Conservation (phyloP, 2,888 invertebrate species). For the Hydropsyche betteni region DNA sequence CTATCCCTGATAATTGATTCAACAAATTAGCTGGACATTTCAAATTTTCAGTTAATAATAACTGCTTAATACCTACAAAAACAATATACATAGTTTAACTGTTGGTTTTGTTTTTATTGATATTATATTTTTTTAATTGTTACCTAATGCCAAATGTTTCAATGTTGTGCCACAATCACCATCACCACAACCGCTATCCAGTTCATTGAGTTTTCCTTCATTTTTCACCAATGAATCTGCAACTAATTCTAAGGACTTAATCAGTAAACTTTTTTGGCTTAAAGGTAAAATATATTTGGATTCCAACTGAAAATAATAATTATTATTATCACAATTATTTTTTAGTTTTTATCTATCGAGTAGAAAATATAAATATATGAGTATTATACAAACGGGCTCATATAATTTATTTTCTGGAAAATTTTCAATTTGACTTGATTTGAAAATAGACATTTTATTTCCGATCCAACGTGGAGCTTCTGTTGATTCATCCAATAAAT, state of each 20-base stretch:
- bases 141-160: slow-evolving; percentile 64
- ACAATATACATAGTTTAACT: background rate
- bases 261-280: slow-evolving; percentile 54
- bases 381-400: background rate
- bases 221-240: slow-evolving; percentile 68
- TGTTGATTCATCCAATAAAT: slow-evolving; percentile 68
- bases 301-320: slow-evolving; percentile 25
- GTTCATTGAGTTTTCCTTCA: slow-evolving; percentile 69
- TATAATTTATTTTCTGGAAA: background rate
- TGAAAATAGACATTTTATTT: slow-evolving; percentile 58
- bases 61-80: slow-evolving; percentile 41
- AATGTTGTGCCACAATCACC: slow-evolving; percentile 80
- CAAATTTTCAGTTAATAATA: slow-evolving; percentile 22
- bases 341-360: background rate
- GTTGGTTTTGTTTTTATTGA: background rate
- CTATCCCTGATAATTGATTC: slow-evolving; percentile 67
- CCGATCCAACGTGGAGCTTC: slow-evolving; percentile 70
- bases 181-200: slow-evolving; percentile 78
- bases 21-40: slow-evolving; percentile 61
- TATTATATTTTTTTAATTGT: slow-evolving; percentile 16
- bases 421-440: background rate
- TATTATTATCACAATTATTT: no score
- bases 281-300: slow-evolving; percentile 35
- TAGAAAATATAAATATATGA: background rate
- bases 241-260: slow-evolving; percentile 59